Evolutionary conservation across 2,888 invertebrate genomes (phyloP).

Genomic region (Prosapia bicincta): DNA sequence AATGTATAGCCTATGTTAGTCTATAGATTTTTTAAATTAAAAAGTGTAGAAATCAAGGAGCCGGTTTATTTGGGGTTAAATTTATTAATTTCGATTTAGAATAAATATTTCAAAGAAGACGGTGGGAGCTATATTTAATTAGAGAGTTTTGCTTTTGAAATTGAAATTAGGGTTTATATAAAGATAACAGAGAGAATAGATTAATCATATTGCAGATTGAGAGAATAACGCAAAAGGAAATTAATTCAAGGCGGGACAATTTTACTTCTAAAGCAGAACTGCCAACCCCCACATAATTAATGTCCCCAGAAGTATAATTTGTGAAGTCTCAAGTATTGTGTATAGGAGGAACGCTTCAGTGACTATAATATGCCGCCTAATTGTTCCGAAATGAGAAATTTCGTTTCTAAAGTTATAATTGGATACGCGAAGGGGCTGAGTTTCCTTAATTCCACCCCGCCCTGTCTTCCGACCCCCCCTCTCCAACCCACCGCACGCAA

Average conservation of each 20-base stretch:
- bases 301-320: conserved; percentile 54
- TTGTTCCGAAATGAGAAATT: conserved; percentile 56
- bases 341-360: conserved; percentile 30
- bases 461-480: conserved; percentile 3
- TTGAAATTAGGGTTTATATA: not conserved
- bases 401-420: conserved; percentile 55
- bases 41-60: too few relatives aligned
- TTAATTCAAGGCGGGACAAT: conserved; percentile 22
- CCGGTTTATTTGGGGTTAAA: too few relatives aligned
- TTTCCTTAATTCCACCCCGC: conserved; percentile 26
- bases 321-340: conserved; percentile 46
- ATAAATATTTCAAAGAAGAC: too few relatives aligned
- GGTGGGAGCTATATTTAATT: too few relatives aligned
- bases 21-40: too few relatives aligned
- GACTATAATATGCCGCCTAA: conserved; percentile 55
- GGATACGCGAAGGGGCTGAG: conserved; percentile 46
- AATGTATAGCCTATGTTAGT: too few relatives aligned
- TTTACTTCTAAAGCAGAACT: conserved; percentile 25
- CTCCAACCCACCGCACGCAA: conserved; percentile 5
- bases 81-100: too few relatives aligned
- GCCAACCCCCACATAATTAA: conserved; percentile 46
- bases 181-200: conserved; percentile 3
- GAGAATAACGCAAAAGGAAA: conserved; percentile 9
- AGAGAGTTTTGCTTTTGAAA: not conserved
- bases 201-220: conserved; percentile 26